Conservation (phyloP, 2,797 vertebrate species). For the Pampus argenteus region DNA sequence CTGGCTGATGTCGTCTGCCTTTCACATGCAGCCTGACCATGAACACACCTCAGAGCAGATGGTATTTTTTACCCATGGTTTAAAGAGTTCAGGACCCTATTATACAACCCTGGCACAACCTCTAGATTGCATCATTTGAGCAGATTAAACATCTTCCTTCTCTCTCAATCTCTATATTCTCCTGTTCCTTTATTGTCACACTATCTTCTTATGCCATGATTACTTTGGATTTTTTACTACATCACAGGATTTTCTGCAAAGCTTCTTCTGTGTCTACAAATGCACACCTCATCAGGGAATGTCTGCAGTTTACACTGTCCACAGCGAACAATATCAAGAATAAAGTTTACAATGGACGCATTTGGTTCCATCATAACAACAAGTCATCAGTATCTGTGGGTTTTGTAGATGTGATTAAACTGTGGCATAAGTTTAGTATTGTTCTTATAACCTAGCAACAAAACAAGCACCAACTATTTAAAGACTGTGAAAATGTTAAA, state of each 20-base stretch:
- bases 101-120: constrained; percentile 71
- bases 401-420: constrained; percentile 39
- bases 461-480: constrained; percentile 63
- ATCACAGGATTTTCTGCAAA: constrained; percentile 65
- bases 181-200: constrained; percentile 35
- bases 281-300: constrained; percentile 15
- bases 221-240: constrained; percentile 56
- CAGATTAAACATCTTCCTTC: constrained; percentile 74
- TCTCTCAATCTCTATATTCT: constrained; percentile 44
- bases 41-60: constrained; percentile 73
- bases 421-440: constrained; percentile 34
- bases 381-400: not conserved
- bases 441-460: constrained; percentile 73
- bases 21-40: constrained; percentile 55
- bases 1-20: constrained; percentile 17
- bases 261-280: constrained; percentile 13
- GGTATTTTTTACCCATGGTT: constrained; percentile 57
- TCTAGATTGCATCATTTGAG: constrained; percentile 69
- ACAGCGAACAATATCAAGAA: constrained; percentile 8
- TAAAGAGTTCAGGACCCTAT: constrained; percentile 61
- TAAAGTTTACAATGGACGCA: constrained; percentile 18
- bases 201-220: constrained; percentile 57
- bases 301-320: not conserved
- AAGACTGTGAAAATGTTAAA: constrained; percentile 63
- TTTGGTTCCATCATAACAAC: not conserved